Conservation (phyloP, 2,113 vertebrate genomes). For the Triplophysa tibetana region DNA sequence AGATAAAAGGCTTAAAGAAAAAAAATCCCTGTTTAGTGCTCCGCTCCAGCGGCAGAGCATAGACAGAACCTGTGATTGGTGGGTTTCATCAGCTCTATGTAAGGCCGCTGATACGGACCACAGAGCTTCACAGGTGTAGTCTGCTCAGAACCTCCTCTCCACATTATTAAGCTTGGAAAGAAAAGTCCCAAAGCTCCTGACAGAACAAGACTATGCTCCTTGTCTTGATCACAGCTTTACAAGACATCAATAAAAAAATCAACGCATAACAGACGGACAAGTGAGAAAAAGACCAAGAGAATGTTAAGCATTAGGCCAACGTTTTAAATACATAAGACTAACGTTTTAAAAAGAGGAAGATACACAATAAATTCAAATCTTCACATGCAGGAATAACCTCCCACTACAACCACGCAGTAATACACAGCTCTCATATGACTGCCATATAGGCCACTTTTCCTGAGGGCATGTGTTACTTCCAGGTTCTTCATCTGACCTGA, state of each 20-base stretch:
- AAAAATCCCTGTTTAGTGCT: constrained; percentile 32
- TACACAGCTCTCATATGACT: background rate
- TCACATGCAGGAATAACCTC: background rate
- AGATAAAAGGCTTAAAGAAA: constrained; percentile 45
- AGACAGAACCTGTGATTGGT: constrained; percentile 22
- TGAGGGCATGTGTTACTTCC: constrained; percentile 12
- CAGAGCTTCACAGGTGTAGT: constrained; percentile 25
- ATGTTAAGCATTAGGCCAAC: background rate
- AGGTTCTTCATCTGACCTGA: background rate
- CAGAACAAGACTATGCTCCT: background rate
- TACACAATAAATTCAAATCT: no score
- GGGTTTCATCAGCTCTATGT: background rate
- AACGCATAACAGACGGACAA: background rate
- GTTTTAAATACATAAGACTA: no score
- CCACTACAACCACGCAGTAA: no score
- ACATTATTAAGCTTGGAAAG: constrained; percentile 12
- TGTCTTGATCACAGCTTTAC: constrained; percentile 1
- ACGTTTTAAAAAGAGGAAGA: no score
- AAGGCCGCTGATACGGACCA: constrained; percentile 8
- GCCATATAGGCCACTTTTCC: background rate
- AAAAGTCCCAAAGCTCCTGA: background rate
- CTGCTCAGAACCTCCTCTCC: constrained; percentile 6
- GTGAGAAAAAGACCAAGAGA: background rate
- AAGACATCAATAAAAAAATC: background rate
- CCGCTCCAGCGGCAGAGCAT: constrained; percentile 15